Evolutionary conservation across 2,113 vertebrate species (phyloP), one percentile per base, ranked within the genome.

Genomic region (Drymodes brunneopygia): DNA sequence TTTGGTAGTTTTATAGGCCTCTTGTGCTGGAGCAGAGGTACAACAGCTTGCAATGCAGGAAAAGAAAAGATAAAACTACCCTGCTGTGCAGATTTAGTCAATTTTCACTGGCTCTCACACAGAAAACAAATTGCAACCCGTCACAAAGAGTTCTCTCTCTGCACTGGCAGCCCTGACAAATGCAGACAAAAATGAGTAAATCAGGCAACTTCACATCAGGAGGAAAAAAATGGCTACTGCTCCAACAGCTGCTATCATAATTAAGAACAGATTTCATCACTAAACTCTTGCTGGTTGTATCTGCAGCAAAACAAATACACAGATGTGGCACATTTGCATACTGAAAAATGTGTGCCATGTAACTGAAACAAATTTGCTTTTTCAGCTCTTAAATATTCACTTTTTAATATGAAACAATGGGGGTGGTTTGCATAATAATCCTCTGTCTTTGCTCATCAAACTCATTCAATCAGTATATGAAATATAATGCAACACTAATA

Each of bases 201-300:
- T 97, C 98, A 98, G 96, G 95, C 95, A 97, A 97, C 96, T 97
- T 97, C 97, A 96, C 97, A 98, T 98, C 95, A 97, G 96, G 97
- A 98, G 92, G 75, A 92, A 94, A 95, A 92, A 96, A 97, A 97
- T 93, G 97, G 93, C 96, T 97, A 94, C 95, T 96, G 96, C 95
- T 96, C 74, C 93, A 97, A 98, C 98, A 98, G 98, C 98, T 98
- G 98, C 96, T 98, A 97, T 98, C 89, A 95, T 98, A 98, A 98
- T 98, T 98, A 98, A 98, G 97, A 98, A 98, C 98, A 98, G 98
- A 98, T 98, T 98, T 98, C 97, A 98, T 98, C 96, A 96, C 98
- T 98, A 97, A 97, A 98, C 97, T 98, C 97, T 97, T 97, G 97
- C 97, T 97, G 97, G 97, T 97, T 97, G 95, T 97, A 97, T 98